These are phyloP conservation scores for Lasioglossum lativentre DNA, from an alignment of 2,888 invertebrate species.

Conservation along the genomic window DNA sequence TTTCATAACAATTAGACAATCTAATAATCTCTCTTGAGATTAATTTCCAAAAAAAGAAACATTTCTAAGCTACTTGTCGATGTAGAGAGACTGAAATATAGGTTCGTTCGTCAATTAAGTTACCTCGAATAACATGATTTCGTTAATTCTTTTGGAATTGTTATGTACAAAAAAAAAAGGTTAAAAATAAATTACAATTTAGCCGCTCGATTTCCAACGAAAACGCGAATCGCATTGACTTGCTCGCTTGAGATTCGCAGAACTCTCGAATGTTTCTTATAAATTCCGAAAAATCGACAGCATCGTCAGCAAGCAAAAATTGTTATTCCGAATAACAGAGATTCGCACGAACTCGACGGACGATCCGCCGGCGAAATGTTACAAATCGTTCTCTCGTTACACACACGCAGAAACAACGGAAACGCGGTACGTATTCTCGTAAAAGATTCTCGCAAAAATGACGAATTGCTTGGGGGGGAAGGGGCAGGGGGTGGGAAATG, in stretches of 20 bases:
- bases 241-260: too few species aligned
- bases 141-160: neutral
- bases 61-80: too few species aligned
- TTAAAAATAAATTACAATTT: too few species aligned
- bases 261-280: neutral
- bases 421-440: neutral
- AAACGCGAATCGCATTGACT: too few species aligned
- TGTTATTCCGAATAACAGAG: neutral
- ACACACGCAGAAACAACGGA: constrained; percentile 1
- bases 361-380: neutral
- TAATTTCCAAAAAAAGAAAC: neutral
- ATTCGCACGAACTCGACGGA: neutral
- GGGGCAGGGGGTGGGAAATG: too few species aligned
- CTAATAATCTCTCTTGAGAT: neutral
- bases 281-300: neutral
- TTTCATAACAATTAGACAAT: neutral
- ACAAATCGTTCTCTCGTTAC: constrained; percentile 4
- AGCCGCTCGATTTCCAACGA: neutral
- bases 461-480: neutral
- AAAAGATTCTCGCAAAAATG: constrained; percentile 6
- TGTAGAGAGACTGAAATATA: too few species aligned
- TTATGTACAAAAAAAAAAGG: neutral
- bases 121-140: neutral
- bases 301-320: neutral
- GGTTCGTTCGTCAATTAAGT: neutral